A percentile compares a stretch with the other conserved stretches of the same genome.
phyloP scores from a whole-genome alignment of 2,888 invertebrate genomes.

The Pheosia gnoma region DNA sequence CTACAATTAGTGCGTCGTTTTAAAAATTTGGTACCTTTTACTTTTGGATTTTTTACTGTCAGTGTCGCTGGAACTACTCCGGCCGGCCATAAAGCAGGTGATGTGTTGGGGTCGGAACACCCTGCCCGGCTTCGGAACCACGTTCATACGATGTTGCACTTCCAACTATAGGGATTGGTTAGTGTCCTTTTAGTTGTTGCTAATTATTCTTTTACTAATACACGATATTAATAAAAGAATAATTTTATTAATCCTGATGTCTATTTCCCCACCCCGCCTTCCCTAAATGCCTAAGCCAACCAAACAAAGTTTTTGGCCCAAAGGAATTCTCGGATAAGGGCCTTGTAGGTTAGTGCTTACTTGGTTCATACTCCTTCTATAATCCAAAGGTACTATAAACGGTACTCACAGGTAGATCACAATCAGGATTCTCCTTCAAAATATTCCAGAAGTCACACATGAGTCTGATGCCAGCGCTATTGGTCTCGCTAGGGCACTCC shows the following conservation, averaged over 20 bases:
- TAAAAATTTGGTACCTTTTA: background rate
- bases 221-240: no score
- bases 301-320: no score
- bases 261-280: no score
- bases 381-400: background rate
- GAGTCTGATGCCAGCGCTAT: slow-evolving; percentile 56
- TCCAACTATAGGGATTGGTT: slow-evolving; percentile 43
- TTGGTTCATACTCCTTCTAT: no score
- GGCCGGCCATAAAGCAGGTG: slow-evolving; percentile 54
- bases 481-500: slow-evolving; percentile 10
- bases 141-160: slow-evolving; percentile 50
- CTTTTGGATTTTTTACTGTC: slow-evolving; percentile 11
- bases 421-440: slow-evolving; percentile 64
- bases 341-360: no score
- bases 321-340: no score
- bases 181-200: background rate
- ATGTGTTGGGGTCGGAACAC: slow-evolving; percentile 39
- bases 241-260: no score
- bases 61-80: slow-evolving; percentile 19
- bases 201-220: no score
- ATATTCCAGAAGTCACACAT: slow-evolving; percentile 75
- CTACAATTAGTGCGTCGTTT: no score
- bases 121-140: slow-evolving; percentile 18
- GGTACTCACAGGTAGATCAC: slow-evolving; percentile 54
- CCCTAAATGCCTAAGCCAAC: no score